Percentiles rank a stretch among this genome's conserved stretches.
Conservation (phyloP, 2,797 vertebrate species). For the Simalia tracyae region DNA sequence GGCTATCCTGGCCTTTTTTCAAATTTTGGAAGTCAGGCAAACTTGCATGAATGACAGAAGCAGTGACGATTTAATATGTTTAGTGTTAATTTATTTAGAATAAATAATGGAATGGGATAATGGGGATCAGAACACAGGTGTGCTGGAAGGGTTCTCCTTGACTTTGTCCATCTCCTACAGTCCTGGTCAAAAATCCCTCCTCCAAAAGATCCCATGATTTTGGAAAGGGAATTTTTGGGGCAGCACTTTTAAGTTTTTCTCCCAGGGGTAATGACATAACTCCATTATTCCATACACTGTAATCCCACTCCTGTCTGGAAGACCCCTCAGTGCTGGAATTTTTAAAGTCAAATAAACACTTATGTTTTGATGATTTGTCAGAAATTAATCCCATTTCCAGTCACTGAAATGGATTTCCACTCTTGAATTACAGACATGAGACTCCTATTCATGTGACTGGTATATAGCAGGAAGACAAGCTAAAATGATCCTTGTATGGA, state of each 20-base stretch:
- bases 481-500: not conserved
- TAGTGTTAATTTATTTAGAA: not conserved
- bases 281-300: not conserved
- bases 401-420: not conserved
- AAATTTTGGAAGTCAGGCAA: not conserved
- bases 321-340: not conserved
- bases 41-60: not conserved
- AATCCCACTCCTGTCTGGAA: not conserved
- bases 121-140: not conserved
- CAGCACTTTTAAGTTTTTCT: not conserved
- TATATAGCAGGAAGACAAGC: not conserved
- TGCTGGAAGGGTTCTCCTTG: not conserved
- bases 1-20: not conserved
- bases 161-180: not conserved
- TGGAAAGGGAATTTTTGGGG: not conserved
- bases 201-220: not conserved
- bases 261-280: not conserved
- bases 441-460: not conserved
- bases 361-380: not conserved
- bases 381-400: not conserved
- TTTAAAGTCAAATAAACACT: not conserved
- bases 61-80: not conserved
- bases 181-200: not conserved
- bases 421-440: not conserved
- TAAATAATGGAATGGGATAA: not conserved